Base-by-base conservation (phyloP, 2,113 vertebrate genomes). In the Trichomycterus rosablanca region DNA sequence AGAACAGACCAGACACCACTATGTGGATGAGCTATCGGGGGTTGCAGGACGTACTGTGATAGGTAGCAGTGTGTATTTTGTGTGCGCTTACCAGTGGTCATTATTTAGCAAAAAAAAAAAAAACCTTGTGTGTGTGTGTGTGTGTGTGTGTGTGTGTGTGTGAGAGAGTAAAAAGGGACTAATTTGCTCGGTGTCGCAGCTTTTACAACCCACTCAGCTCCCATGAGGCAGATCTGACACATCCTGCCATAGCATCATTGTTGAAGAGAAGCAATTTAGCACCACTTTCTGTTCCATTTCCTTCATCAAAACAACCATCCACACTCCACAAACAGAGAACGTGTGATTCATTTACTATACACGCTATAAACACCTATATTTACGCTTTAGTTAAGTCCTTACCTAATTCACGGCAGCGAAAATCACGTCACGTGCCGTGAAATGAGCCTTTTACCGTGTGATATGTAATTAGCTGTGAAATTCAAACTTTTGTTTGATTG, bases 271-370 rank as follows among this genome's bases (percentile, higher is more conserved):
- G 16, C 23, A 24, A 61, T 42, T 51, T 40, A 30, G 15, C 10
- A 39, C 11, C 59, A 40, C 23, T 59, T 15, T 11, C n/a, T 20
- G 42, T 19, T 59, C 26, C 18, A 46, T 30, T 37, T 12, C 30
- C 23, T 11, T n/a, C 55, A 48, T 22, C 32, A 22, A 59, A 46
- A 59, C 57, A 35, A 37, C 34, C 30, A 48, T 18, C 26, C 58
- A 39, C 52, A 55, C 28, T 7, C 34, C 20, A 24, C 18, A 11
- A n/a, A n/a, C n/a, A n/a, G n/a, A n/a, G n/a, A n/a, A n/a, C n/a
- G n/a, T n/a, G n/a, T n/a, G n/a, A 24, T 30, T 30, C 3, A 3
- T 30, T 30, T 30, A 7, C 26, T 3, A 4, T 30, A 30, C 26
- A n/a, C 26, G 7, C 26, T 30, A 7, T 30, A 30, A 30, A 30